Base-by-base conservation (phyloP, 1,140 invertebrate species). In the Sitophilus oryzae region DNA sequence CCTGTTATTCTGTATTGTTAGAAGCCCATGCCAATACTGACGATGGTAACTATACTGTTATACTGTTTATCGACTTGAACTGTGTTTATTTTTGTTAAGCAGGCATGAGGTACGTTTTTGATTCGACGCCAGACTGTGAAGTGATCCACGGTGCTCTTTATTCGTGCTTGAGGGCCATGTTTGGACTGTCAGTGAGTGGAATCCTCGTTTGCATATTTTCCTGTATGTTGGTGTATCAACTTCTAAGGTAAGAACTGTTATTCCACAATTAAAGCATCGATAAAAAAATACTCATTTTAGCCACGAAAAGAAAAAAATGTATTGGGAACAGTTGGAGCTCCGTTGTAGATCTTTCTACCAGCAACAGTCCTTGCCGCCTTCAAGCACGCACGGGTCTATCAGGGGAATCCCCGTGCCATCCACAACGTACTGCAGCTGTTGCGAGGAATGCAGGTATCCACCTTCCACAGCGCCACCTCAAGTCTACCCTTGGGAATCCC, bases 291-390 rank as follows among this genome's bases (percentile, higher is more conserved):
- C 14, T 15, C 5, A 40, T 62, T 71, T 25, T 68, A 88, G 89
- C 62, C 90, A 94, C 69, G 91, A 93, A 73, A 84, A 88, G 52
- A 93, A 93, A 73, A 93, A 93, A 71, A 91, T 91, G 83, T 93
- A 93, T 70, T 93, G 90, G 90, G 89, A 91, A 65, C 89, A 93
- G 70, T 67, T 93, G 68, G 90, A 93, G 66, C 67, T 91, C 19
- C 73, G 90, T 52, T 88, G 89, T 66, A 76, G 89, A 48, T 87
- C 86, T 1, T 66, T 92, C 44, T 91, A 89, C 63, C 70, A 72
- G 51, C 69, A 72, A 55, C 70, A 71, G 49, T 76, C 84, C 38
- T 74, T 80, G 8, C 64, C 76, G 47, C 65, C 74, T 45, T 63
- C 79, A 51, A 70, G 78, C 4, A 70, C 74, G 8, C 74, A 76